Conservation (phyloP, 2,797 vertebrate genomes). For the Myiothlypis chrysogaster region DNA sequence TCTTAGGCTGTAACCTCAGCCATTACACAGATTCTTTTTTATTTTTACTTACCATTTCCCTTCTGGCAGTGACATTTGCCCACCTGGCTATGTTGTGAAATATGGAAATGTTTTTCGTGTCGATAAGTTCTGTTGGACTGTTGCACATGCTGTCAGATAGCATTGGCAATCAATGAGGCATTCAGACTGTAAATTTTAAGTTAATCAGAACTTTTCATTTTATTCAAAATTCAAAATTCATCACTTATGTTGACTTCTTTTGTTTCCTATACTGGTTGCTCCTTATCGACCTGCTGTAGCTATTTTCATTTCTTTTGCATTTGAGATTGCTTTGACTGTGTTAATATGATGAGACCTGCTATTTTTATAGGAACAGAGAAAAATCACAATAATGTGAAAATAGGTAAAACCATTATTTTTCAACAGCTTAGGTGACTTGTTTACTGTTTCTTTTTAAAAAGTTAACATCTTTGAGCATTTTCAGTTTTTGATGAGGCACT, state of each 20-base stretch:
- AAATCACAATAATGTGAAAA: not conserved
- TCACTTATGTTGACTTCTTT: not conserved
- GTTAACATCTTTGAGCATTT: not conserved
- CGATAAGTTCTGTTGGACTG: accelerated
- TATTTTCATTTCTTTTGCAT: not conserved
- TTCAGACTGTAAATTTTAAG: not conserved
- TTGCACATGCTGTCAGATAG: not conserved
- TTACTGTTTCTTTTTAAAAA: not conserved
- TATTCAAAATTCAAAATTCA: not conserved
- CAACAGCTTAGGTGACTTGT: not conserved
- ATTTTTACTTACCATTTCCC: not conserved
- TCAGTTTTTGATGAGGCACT: not conserved
- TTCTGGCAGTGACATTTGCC: not conserved
- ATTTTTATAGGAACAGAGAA: not conserved
- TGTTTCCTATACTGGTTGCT: not conserved
- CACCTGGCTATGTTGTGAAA: not conserved
- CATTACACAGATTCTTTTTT: not conserved
- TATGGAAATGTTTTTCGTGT: not conserved
- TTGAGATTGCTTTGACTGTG: not conserved
- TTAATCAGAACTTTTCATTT: not conserved
- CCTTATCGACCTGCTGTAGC: not conserved
- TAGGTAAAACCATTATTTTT: not conserved
- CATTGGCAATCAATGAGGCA: not conserved
- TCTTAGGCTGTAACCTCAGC: not conserved
- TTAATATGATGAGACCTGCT: not conserved